Evolutionary conservation across 1,140 invertebrate genomes (phyloP).

Genomic region (Matsumurasca onukii): DNA sequence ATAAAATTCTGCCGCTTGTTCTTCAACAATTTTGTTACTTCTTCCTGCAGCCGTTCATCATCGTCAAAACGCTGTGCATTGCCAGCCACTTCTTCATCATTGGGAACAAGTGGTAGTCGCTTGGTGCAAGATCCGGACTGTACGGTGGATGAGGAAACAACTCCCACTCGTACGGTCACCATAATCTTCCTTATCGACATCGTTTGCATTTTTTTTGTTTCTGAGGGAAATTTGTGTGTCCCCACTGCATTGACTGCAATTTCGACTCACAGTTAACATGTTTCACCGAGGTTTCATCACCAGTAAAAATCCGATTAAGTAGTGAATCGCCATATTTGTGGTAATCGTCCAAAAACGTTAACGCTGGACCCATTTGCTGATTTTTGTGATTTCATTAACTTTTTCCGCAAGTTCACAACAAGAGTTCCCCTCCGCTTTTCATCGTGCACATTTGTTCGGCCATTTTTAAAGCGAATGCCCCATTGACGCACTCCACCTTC

Average conservation of each 20-base stretch:
- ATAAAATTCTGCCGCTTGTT: constrained; percentile 22
- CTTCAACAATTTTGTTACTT: constrained; percentile 20
- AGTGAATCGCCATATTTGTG: too few species aligned
- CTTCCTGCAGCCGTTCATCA: constrained; percentile 20
- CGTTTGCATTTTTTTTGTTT: too few species aligned
- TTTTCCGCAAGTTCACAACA: too few species aligned
- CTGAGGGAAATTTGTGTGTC: too few species aligned
- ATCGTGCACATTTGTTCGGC: background rate
- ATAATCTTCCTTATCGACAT: too few species aligned
- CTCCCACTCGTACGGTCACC: constrained; percentile 45
- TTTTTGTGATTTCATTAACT: too few species aligned
- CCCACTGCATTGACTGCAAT: too few species aligned
- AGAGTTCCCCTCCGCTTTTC: background rate
- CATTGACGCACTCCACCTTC: constrained; percentile 2
- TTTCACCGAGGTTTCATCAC: too few species aligned
- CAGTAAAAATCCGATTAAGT: too few species aligned
- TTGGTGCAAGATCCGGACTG: constrained; percentile 43
- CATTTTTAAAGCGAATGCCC: background rate
- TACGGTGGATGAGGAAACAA: constrained; percentile 44
- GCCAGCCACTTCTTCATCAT: constrained; percentile 32
- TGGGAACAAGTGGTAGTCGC: constrained; percentile 44
- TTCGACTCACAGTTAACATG: too few species aligned
- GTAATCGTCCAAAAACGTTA: too few species aligned
- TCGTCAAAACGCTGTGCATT: constrained; percentile 28
- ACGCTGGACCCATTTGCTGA: too few species aligned